Conservation (phyloP, 2,888 invertebrate genomes). For the Tineola bisselliella region DNA sequence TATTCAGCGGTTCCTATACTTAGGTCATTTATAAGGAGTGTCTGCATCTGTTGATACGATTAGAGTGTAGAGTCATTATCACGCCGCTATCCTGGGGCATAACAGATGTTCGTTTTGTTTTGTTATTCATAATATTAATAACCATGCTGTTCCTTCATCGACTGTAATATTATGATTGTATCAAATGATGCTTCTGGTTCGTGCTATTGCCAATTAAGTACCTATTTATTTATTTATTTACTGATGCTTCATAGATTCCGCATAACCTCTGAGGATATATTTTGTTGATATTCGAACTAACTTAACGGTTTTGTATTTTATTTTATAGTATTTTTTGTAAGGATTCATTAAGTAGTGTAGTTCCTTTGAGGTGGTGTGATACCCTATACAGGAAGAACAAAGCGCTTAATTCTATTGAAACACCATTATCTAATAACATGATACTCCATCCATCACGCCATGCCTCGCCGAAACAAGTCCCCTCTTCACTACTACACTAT, state of each 20-base stretch:
- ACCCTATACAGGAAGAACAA: slow-evolving; percentile 48
- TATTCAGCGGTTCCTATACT: neutral
- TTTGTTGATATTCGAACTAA: neutral
- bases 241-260: too few relatives aligned
- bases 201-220: neutral
- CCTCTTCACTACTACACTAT: slow-evolving; percentile 53
- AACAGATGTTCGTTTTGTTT: slow-evolving; percentile 15
- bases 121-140: slow-evolving; percentile 9
- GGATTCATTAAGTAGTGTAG: neutral
- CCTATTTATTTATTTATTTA: too few relatives aligned
- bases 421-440: slow-evolving; percentile 63
- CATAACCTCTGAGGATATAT: too few relatives aligned
- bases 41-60: slow-evolving; percentile 15
- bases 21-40: slow-evolving; percentile 10
- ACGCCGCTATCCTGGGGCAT: slow-evolving; percentile 12
- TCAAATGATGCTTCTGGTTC: neutral
- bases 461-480: slow-evolving; percentile 32
- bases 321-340: neutral
- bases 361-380: neutral
- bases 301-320: neutral
- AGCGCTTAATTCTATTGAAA: slow-evolving; percentile 62
- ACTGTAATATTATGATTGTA: neutral
- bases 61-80: slow-evolving; percentile 14
- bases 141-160: neutral
- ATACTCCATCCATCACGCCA: slow-evolving; percentile 49